Percentiles rank a stretch among this genome's conserved stretches.
Evolutionary conservation across 2,888 invertebrate species (phyloP).

Genomic region (Resseliella maxima): DNA sequence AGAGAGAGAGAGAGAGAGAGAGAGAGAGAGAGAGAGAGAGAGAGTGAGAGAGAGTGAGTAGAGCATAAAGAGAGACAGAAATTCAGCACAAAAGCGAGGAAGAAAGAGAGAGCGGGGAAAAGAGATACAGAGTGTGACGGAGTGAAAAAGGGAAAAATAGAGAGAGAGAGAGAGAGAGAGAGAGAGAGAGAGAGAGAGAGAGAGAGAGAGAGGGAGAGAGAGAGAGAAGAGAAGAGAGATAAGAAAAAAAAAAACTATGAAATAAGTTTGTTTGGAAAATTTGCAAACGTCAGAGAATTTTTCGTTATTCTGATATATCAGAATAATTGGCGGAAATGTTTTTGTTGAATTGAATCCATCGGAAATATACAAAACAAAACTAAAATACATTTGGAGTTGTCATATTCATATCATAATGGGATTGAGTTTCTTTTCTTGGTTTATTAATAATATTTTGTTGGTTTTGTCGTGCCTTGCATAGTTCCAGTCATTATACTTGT

Average conservation of each 20-base stretch:
- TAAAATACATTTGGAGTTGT: neutral
- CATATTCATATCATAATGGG: neutral
- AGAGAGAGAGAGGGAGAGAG: neutral
- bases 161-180: no score
- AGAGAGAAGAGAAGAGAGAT: neutral
- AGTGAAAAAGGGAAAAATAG: neutral
- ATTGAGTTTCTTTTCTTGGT: neutral
- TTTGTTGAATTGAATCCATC: neutral
- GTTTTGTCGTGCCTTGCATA: neutral
- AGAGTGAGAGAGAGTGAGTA: no score
- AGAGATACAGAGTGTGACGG: no score
- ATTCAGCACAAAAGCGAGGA: neutral
- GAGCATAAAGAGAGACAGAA: neutral
- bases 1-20: no score
- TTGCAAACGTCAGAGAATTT: neutral
- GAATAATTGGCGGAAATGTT: conserved; percentile 18
- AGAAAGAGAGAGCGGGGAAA: no score
- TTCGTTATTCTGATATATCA: neutral
- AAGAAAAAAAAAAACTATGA: neutral
- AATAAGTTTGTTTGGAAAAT: neutral
- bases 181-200: no score
- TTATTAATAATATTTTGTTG: neutral
- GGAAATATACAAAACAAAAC: neutral
- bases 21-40: no score
- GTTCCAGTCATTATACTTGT: no score